phyloP scores from a whole-genome alignment of 2,113 vertebrate species.

The Egretta garzetta region DNA sequence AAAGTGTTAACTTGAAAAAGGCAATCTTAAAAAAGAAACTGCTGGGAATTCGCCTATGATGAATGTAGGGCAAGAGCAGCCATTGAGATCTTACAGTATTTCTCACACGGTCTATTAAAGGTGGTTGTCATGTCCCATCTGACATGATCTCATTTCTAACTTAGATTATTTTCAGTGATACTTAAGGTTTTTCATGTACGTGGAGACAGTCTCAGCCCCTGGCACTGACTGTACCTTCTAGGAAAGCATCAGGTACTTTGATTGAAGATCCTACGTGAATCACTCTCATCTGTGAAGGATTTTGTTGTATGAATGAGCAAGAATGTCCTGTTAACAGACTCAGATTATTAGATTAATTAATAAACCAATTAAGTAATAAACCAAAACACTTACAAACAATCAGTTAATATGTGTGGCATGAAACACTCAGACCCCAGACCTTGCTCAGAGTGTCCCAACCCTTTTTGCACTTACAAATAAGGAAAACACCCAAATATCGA shows the following conservation, averaged over 20 bases:
- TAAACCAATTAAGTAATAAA: neutral
- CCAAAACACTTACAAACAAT: neutral
- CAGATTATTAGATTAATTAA: neutral
- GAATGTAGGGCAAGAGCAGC: slow-evolving; percentile 41
- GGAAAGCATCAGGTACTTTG: neutral
- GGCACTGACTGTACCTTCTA: neutral
- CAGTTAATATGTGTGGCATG: neutral
- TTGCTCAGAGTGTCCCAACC: neutral
- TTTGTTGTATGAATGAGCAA: neutral
- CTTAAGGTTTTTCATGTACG: neutral
- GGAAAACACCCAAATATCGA: neutral
- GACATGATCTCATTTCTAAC: neutral
- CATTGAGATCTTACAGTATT: neutral
- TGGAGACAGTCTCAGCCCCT: neutral
- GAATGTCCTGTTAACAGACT: neutral
- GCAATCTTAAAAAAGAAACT: neutral
- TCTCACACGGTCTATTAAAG: neutral
- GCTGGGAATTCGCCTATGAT: neutral
- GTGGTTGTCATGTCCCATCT: slow-evolving; percentile 16
- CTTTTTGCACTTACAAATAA: neutral
- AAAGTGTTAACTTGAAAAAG: slow-evolving; percentile 23
- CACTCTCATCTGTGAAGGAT: neutral
- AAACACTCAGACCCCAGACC: neutral
- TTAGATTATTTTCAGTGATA: neutral
- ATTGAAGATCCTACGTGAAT: neutral